Conservation (phyloP, 2,113 vertebrate genomes). For the Catharus minimus region DNA sequence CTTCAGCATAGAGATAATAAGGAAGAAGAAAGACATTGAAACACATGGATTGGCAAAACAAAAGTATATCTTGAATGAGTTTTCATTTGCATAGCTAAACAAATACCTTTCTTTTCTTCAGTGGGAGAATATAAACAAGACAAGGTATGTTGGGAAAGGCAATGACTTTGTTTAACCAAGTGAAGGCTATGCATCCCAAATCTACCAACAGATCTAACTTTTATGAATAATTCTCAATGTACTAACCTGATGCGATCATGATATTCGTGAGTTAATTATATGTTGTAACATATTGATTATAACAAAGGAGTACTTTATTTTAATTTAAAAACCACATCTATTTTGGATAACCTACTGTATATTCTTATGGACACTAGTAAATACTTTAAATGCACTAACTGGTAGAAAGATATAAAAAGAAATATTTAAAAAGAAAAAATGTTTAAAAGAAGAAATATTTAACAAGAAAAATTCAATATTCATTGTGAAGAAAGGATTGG, state of each 20-base stretch:
- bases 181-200: not conserved
- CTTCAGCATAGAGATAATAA: not conserved
- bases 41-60: not conserved
- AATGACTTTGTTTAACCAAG: not conserved
- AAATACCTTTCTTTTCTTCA: not conserved
- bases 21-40: not conserved
- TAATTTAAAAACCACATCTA: not conserved
- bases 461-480: not conserved
- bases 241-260: not conserved
- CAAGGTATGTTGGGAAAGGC: not conserved
- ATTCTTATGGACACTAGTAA: not conserved
- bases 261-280: not conserved
- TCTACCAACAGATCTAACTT: not conserved
- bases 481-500: not conserved
- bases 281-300: not conserved
- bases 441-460: not conserved
- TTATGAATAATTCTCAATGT: not conserved
- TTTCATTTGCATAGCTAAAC: slow-evolving; percentile 25
- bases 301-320: not conserved
- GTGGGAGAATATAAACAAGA: not conserved
- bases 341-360: not conserved
- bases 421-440: not conserved
- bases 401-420: not conserved
- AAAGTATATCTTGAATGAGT: slow-evolving; percentile 30
- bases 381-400: not conserved